phyloP scores from a whole-genome alignment of 2,888 invertebrate species.

The Spodoptera exigua region DNA sequence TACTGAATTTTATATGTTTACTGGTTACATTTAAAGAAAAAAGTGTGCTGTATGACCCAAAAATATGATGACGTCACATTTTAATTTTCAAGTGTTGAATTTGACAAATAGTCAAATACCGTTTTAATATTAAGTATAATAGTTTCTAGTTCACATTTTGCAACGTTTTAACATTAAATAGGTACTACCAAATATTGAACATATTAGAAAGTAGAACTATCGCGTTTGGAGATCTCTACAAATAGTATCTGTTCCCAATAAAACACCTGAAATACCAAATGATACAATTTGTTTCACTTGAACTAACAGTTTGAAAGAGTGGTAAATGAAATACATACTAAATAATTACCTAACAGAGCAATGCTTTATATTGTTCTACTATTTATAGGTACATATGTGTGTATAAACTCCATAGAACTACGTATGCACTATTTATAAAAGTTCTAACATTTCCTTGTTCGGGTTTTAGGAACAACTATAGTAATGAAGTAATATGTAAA shows the following conservation, averaged over 20 bases:
- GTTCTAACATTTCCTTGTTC: too few species aligned
- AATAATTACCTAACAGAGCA: slow-evolving; percentile 54
- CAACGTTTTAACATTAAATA: not conserved
- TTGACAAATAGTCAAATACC: too few species aligned
- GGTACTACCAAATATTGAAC: not conserved
- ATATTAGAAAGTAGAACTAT: slow-evolving; percentile 52
- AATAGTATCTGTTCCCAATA: slow-evolving; percentile 56
- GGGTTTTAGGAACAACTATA: too few species aligned
- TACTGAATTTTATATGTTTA: too few species aligned
- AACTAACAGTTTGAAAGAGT: slow-evolving; percentile 52
- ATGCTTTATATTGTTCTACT: slow-evolving; percentile 59
- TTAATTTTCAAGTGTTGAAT: too few species aligned
- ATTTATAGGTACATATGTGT: slow-evolving; percentile 46
- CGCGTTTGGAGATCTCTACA: slow-evolving; percentile 36
- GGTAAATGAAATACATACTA: slow-evolving; percentile 46
- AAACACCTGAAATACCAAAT: slow-evolving; percentile 61
- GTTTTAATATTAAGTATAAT: too few species aligned
- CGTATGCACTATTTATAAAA: too few species aligned
- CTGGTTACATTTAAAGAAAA: too few species aligned
- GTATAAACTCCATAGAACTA: slow-evolving; percentile 20
- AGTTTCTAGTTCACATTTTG: slow-evolving; percentile 1
- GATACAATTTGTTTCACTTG: slow-evolving; percentile 58
- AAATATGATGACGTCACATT: too few species aligned
- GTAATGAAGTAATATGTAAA: too few species aligned
- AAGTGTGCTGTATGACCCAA: too few species aligned